Evolutionary conservation across 2,888 invertebrate species (phyloP).

Genomic region (Amiota minor): DNA sequence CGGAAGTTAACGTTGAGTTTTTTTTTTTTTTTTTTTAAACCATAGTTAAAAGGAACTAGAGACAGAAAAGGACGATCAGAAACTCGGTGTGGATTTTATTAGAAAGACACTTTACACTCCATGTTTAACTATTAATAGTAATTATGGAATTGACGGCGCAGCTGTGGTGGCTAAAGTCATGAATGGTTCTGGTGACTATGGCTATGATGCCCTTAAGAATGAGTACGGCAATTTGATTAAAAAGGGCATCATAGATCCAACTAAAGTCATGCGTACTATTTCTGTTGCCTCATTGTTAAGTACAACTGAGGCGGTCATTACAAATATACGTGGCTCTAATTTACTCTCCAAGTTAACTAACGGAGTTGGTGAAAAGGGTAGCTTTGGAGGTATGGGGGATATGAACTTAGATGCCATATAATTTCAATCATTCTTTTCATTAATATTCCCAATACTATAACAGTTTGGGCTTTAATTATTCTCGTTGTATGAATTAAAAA

Average conservation of each 20-base stretch:
- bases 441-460: too few species aligned
- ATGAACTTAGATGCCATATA: constrained; percentile 36
- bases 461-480: too few species aligned
- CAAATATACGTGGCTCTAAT: constrained; percentile 92
- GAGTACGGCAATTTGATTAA: constrained; percentile 92
- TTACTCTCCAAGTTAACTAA: constrained; percentile 79
- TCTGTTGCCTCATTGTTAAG: constrained; percentile 94
- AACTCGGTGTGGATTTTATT: constrained; percentile 84
- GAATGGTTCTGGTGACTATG: constrained; percentile 82
- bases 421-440: too few species aligned
- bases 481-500: too few species aligned
- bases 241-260: constrained; percentile 94
- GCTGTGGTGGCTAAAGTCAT: constrained; percentile 94
- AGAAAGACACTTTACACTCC: constrained; percentile 88
- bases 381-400: constrained; percentile 75
- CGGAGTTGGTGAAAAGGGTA: constrained; percentile 84
- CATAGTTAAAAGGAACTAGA: constrained; percentile 79
- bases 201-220: constrained; percentile 91
- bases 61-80: constrained; percentile 66
- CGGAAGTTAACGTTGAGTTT: constrained; percentile 96
- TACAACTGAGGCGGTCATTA: constrained; percentile 96
- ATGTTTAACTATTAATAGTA: constrained; percentile 89
- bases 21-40: constrained; percentile 88
- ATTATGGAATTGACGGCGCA: constrained; percentile 92
- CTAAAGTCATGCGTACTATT: constrained; percentile 91